A percentile compares a stretch with the other conserved stretches of the same genome.
phyloP scores from a whole-genome alignment of 2,888 invertebrate genomes.

The Lagria hirta region DNA sequence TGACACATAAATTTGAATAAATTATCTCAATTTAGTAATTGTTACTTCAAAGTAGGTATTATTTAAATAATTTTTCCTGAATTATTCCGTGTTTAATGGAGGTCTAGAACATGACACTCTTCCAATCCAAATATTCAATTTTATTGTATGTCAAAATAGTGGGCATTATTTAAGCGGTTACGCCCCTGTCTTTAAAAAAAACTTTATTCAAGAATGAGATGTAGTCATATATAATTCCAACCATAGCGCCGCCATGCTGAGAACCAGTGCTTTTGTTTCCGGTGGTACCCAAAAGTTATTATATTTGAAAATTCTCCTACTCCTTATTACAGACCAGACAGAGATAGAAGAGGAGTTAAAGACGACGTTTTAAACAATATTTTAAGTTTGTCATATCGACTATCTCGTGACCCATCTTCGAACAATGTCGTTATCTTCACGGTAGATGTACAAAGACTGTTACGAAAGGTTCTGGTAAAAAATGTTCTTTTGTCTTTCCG shows the following conservation, averaged over 20 bases:
- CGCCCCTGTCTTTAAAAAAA: conserved; percentile 1
- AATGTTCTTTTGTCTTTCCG: conserved; percentile 18
- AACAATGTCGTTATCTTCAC: conserved; percentile 35
- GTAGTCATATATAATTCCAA: conserved; percentile 40
- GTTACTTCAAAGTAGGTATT: too few relatives aligned
- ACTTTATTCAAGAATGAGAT: conserved; percentile 33
- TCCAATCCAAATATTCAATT: too few relatives aligned
- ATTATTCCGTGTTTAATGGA: too few relatives aligned
- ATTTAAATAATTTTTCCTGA: too few relatives aligned
- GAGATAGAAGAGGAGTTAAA: neutral
- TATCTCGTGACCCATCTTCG: conserved; percentile 35
- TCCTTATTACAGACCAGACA: too few relatives aligned
- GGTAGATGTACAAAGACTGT: conserved; percentile 32
- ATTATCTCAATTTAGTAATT: too few relatives aligned
- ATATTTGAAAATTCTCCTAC: conserved; percentile 1
- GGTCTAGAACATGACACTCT: too few relatives aligned
- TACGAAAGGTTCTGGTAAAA: conserved; percentile 8
- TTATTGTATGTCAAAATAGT: too few relatives aligned
- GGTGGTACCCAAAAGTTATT: conserved; percentile 30
- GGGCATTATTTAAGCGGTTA: neutral
- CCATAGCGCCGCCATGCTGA: conserved; percentile 41
- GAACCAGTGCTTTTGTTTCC: conserved; percentile 22
- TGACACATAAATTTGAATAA: too few relatives aligned
- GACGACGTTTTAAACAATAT: conserved; percentile 30
- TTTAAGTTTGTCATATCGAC: conserved; percentile 36